Evolutionary conservation across 2,888 invertebrate genomes (phyloP), one percentile per base, ranked within the genome.

Genomic region (Pollenia angustigena): DNA sequence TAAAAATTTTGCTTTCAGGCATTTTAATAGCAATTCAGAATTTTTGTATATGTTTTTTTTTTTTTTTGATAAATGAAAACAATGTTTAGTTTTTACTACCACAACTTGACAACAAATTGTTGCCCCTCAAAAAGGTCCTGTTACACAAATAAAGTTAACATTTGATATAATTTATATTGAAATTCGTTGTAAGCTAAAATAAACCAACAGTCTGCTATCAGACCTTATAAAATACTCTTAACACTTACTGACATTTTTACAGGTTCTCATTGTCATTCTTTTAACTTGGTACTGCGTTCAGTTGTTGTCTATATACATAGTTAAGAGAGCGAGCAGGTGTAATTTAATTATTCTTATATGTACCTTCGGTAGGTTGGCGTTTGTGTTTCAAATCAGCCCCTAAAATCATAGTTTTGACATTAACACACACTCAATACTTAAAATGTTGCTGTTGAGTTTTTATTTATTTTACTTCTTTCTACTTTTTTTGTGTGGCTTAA

Each of bases 321-420:
- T 32, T 32, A 32, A 32, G 32, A 32, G 32, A 64, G 48, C 68
- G 64, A 72, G 87, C 87, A 87, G 87, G 87, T 87, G 87, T 84
- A 87, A 87, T 87, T 84, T 87, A 87, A 87, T 84, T 84, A 84
- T 87, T 52, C 54, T 81, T 68, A 32, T 66, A 23, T 23, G 18
- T 23, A 46, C 18, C 52, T 58, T 32, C 11, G 54, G 4, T 54
- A 11, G 60, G 32, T 42, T 32, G 14, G 71, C 66, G 64, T 46
- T 14, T 48, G 50, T 62, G 14, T 66, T 42, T 60, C 81, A 87
- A 78, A 68, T 79, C 84, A 84, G 87, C 87, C 87, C 84, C 68
- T 84, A 84, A 87, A 87, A 87, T 84, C 87, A 81, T 87, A 74
- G 66, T 72, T 48, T 46, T 48, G 3, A 80, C 54, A 62, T 40